Evolutionary conservation across 2,888 invertebrate genomes (phyloP), one percentile per base, ranked within the genome.

Genomic region (Uropetala carovei): DNA sequence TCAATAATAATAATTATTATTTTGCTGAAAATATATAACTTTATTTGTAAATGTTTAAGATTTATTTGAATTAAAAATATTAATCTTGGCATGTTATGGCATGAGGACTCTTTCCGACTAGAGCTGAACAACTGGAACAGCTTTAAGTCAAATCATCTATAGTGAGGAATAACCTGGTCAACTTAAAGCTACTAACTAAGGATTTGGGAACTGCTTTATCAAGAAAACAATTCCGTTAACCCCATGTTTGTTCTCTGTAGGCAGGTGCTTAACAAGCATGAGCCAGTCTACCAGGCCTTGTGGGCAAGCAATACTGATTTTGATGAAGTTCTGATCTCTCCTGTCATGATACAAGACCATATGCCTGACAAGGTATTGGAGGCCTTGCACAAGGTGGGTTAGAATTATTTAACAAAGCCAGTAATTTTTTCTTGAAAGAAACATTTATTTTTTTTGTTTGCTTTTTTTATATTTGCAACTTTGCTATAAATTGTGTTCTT

Each of bases 331-430:
- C 96, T 98, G 92, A 98, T 98, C 93, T 98, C 98, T 57, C 98
- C 98, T 0, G 98, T 98, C 92, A 98, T 98, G 98, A 96, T 98
- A 93, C 98, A 98, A 95, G 98, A 98, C 95, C 98, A 98, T 95
- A 98, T 98, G 98, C 98, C 98, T 59, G 98, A 98, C 94, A 97
- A 97, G 95, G 97, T 98, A 92, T 95, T 98, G 94, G 97, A 97
- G 93, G 98, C 98, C 58, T 96, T 98, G 93, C 97, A 98, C 95
- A 98, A 98, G 97, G 98, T 98, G 97, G 95, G 96, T 57, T 30
- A 30, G 58, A 92, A 81, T 16, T 81, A 8, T 18, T 91, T 16
- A 30, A 60, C 14, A 58, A 22, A 18, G 9, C 16, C 27, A n/a
- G 16, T 57, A 82, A 16, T 92, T 16, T 58, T 91, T 83, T 81